Conservation (phyloP, 2,888 invertebrate species). For the Nomada fabriciana region DNA sequence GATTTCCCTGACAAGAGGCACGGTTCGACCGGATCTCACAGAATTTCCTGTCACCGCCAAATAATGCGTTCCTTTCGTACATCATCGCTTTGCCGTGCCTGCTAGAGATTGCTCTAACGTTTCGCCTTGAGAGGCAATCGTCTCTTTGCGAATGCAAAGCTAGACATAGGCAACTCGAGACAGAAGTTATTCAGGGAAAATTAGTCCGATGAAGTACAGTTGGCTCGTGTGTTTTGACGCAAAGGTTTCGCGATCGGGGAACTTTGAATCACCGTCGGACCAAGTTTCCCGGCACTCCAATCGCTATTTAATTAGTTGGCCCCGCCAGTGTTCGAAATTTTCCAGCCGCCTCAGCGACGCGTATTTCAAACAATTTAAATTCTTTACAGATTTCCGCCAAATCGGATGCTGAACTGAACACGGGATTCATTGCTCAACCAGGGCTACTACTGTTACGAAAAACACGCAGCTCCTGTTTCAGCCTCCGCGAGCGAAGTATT, state of each 20-base stretch:
- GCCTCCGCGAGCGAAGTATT: no score
- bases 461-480: no score
- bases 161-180: neutral
- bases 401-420: neutral
- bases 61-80: neutral
- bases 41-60: neutral
- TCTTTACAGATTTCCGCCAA: neutral
- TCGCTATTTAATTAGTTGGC: conserved; percentile 46
- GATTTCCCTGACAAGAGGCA: neutral
- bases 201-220: no score
- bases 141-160: neutral
- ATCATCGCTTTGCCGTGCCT: neutral
- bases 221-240: neutral
- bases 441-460: no score
- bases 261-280: neutral
- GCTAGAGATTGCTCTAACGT: neutral
- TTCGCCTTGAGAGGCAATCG: neutral
- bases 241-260: neutral
- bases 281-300: conserved; percentile 22
- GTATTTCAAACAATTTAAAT: conserved; percentile 27
- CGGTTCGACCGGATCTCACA: neutral
- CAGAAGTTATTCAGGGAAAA: neutral
- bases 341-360: neutral
- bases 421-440: no score
- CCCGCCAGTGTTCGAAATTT: conserved; percentile 25